Evolutionary conservation across 1,140 invertebrate species (phyloP), one percentile per base, ranked within the genome.

Genomic region (Oryctes rhinoceros): DNA sequence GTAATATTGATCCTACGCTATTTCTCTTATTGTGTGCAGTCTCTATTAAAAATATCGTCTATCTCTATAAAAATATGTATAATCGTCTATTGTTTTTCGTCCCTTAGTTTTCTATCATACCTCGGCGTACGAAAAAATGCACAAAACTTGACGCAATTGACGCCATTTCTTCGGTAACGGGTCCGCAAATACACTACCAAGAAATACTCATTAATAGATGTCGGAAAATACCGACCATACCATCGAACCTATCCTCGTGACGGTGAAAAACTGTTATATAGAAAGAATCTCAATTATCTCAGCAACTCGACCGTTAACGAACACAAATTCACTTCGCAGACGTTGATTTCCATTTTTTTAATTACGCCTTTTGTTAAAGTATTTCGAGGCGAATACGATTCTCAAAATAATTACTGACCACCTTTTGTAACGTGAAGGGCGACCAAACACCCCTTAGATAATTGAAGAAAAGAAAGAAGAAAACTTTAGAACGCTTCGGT

Each of bases 201-300:
- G 53, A 10, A 59, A 59, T 59, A 59, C 18, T 18, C 53, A 59
- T 59, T 59, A 59, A n/a, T 18, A 4, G 0, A 59, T 59, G 53
- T 18, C 53, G 15, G 18, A 59, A 18, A 6, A 59, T 59, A 18
- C 53, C 53, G 15, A 18, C 15, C 53, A 59, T 59, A n/a, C 13
- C 53, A n/a, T 15, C n/a, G 53, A 59, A 18, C 13, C n/a, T 18
- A 59, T 59, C 13, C 18, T 7, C 18, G 15, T 18, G 15, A 59
- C 15, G 53, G 15, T 59, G 18, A 15, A 59, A 18, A 18, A 59
- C 53, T 59, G 15, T 59, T 59, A 59, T 59, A 59, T 59, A 59
- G 53, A 59, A 59, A 59, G 53, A 59, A 59, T 59, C 53, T 59
- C 53, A 59, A 59, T 59, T 59, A 59, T 59, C 53, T 59, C 18